Evolutionary conservation across 1,140 invertebrate genomes (phyloP).

Genomic region (Dendrolimus kikuchii): DNA sequence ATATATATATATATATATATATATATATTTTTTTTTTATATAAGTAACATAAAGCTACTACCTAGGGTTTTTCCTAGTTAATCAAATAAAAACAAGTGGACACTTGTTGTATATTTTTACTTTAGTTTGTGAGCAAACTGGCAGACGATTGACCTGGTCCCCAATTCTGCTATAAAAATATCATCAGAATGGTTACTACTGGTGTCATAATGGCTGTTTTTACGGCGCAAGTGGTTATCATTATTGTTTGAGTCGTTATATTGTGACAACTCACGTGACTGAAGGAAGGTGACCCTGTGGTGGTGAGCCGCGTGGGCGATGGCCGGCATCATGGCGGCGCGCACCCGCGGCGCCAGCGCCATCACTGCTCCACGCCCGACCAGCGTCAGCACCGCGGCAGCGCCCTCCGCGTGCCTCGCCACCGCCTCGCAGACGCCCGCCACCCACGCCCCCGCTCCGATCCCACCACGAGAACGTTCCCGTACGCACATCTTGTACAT

Average conservation of each 20-base stretch:
- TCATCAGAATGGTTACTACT: no score
- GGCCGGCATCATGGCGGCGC: constrained; percentile 52
- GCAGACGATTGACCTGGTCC: no score
- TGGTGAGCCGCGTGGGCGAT: constrained; percentile 45
- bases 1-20: no score
- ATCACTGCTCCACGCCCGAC: constrained; percentile 35
- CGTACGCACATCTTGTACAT: constrained; percentile 18
- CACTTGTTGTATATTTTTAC: no score
- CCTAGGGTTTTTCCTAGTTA: no score
- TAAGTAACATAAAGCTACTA: no score
- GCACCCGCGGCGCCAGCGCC: constrained; percentile 37
- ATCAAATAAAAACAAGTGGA: no score
- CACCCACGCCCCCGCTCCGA: constrained; percentile 14
- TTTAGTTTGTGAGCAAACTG: no score
- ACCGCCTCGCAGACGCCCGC: constrained; percentile 19
- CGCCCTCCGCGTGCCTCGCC: constrained; percentile 30
- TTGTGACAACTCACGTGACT: constrained; percentile 25
- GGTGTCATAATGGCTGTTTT: no score
- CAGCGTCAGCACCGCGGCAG: constrained; percentile 23
- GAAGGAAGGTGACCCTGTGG: constrained; percentile 27
- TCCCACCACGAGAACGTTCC: constrained; percentile 15
- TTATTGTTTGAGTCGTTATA: neutral
- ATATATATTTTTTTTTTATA: no score
- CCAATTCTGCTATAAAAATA: no score
- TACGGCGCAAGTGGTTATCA: neutral